A percentile compares a stretch with the other conserved stretches of the same genome.
These are phyloP conservation scores for Crotalus horridus DNA, from an alignment of 2,113 vertebrate species.

Conservation along the genomic window DNA sequence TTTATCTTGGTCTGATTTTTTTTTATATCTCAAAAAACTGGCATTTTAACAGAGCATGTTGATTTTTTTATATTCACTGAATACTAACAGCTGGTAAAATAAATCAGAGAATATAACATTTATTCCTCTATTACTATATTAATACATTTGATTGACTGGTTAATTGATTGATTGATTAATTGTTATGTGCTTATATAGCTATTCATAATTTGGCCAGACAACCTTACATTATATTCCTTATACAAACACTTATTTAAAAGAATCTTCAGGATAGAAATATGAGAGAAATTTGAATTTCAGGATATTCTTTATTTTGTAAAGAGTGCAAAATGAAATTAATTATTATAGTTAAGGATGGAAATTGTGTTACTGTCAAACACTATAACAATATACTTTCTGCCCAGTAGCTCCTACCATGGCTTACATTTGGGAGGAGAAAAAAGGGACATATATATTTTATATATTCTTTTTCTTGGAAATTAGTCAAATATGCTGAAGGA, in stretches of 20 bases:
- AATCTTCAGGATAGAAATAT: neutral
- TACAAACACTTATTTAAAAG: neutral
- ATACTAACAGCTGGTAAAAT: neutral
- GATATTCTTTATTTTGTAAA: neutral
- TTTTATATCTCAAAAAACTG: neutral
- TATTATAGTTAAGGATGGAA: neutral
- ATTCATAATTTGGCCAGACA: neutral
- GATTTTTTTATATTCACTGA: neutral
- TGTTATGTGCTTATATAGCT: neutral
- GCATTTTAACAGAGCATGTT: neutral
- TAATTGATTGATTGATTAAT: neutral
- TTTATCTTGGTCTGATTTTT: neutral
- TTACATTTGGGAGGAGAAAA: neutral
- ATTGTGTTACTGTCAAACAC: neutral
- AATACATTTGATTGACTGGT: neutral
- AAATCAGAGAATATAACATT: neutral
- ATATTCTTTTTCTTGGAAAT: neutral
- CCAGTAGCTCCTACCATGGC: neutral
- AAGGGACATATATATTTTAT: neutral
- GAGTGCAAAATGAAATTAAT: neutral
- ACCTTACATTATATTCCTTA: neutral
- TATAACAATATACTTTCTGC: neutral
- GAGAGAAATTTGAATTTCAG: neutral
- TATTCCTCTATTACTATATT: neutral
- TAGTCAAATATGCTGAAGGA: neutral